Evolutionary conservation across 2,113 vertebrate species (phyloP).

Genomic region (Oncorhynchus nerka): DNA sequence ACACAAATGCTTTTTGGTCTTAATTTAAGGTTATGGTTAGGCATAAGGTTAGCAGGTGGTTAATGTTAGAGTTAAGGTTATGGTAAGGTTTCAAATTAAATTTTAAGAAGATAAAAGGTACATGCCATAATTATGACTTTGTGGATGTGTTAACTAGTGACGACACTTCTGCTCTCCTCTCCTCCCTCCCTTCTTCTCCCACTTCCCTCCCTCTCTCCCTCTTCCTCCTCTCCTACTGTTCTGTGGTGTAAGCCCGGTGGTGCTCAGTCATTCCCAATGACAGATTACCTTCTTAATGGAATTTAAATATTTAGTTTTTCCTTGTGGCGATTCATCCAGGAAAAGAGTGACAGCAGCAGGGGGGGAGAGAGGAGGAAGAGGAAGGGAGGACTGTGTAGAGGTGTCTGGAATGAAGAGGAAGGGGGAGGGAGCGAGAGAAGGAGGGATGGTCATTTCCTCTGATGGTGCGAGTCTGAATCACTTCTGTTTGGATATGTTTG

Average conservation of each 20-base stretch:
- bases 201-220: conserved; percentile 23
- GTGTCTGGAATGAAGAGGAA: conserved; percentile 22
- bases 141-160: too few species aligned
- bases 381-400: conserved; percentile 37
- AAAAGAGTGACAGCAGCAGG: conserved; percentile 70
- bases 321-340: conserved; percentile 73
- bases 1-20: too few species aligned
- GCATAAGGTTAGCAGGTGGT: too few species aligned
- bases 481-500: conserved; percentile 55
- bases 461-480: conserved; percentile 55
- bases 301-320: conserved; percentile 83
- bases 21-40: too few species aligned
- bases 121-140: too few species aligned
- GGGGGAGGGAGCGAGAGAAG: conserved; percentile 8
- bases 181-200: conserved; percentile 18
- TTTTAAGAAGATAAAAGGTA: too few species aligned
- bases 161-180: conserved; percentile 17
- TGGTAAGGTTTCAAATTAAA: too few species aligned
- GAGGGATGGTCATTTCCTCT: conserved; percentile 55
- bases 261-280: conserved; percentile 77
- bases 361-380: conserved; percentile 23
- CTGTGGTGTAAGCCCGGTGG: conserved; percentile 48
- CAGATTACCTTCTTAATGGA: conserved; percentile 83
- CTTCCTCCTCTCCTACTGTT: conserved; percentile 34
- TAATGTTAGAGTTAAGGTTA: too few species aligned